These are phyloP conservation scores for Caenorhabditis sp. DNA, from an alignment of 2,888 invertebrate genomes.

Conservation along the genomic window DNA sequence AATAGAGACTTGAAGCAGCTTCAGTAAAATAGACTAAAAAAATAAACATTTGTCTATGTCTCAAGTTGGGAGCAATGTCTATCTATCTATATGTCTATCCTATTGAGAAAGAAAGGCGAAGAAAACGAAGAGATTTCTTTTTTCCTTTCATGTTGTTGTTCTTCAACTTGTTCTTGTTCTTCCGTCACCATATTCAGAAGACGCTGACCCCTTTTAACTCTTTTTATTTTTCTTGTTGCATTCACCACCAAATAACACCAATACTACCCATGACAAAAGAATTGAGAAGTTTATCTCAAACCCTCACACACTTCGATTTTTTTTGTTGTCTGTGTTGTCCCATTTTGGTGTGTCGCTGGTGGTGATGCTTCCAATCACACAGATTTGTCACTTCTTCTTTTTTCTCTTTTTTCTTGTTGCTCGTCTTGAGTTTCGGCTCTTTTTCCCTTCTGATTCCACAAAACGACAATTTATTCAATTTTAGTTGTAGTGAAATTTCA, in stretches of 20 bases:
- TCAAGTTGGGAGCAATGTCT: constrained; percentile 1
- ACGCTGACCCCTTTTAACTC: constrained; percentile 1
- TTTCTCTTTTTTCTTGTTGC: neutral
- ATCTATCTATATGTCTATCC: neutral
- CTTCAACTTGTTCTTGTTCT: constrained; percentile 1
- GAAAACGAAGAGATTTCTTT: neutral
- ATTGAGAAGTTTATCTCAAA: neutral
- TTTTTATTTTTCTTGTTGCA: neutral
- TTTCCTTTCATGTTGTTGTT: neutral
- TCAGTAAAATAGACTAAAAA: neutral
- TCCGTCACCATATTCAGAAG: neutral
- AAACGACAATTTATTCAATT: neutral
- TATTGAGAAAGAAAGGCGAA: neutral
- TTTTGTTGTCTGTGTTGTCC: neutral
- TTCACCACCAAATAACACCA: neutral
- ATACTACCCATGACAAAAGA: neutral
- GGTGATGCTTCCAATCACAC: neutral
- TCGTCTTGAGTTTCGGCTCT: constrained; percentile 4
- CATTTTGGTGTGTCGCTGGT: constrained; percentile 2
- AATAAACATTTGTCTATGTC: constrained; percentile 1
- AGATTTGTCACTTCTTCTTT: constrained; percentile 4
- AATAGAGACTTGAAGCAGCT: neutral
- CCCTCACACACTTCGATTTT: neutral
- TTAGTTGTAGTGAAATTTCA: neutral
- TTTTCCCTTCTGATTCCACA: constrained; percentile 8